Base-by-base conservation (phyloP, 2,797 vertebrate species). In the Anomalospiza imberbis region DNA sequence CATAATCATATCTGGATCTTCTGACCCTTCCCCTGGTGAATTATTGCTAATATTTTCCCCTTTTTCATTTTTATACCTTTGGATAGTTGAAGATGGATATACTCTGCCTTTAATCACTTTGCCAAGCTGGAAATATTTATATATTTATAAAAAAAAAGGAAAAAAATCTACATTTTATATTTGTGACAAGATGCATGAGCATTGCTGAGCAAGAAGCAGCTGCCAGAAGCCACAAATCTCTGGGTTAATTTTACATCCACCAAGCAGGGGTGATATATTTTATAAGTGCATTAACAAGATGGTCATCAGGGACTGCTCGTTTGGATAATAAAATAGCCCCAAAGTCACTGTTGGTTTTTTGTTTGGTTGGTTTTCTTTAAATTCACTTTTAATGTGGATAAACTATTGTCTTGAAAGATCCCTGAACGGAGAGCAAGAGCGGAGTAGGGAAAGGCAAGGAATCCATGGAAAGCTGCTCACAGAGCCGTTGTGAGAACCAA, bases 161-260 rank as follows among this genome's bases (percentile, higher is more conserved):
- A 44, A 66, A 90, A 90, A 88, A 72, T 75, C 76, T 90, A 73
- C 82, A 75, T 89, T 94, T 95, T 93, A 44, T 92, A 73, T 89
- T 93, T 96, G 73, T 88, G 79, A 91, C 73, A 92, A 93, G 91
- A 88, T 51, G 17, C 76, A 77, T 3, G 17, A 92, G 55, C 44
- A 7, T 38, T 91, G 87, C 81, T 66, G 82, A 93, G 87, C 36
- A 81, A 93, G 82, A 87, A 91, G 67, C 34, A 73, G 17, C 53
- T 94, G 82, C 63, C 70, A 93, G 74, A 86, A 75, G 54, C 42
- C 85, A 92, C 94, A 96, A 93, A 95, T 95, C 85, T 93, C 42
- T 38, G 34, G 72, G 36, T 85, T 88, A 91, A 76, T 93, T 97
- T 86, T 90, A 44, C 31, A 76, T 58, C 44, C 67, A 81, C 44